phyloP scores from a whole-genome alignment of 1,140 invertebrate species.

The Magallana ariakensis region DNA sequence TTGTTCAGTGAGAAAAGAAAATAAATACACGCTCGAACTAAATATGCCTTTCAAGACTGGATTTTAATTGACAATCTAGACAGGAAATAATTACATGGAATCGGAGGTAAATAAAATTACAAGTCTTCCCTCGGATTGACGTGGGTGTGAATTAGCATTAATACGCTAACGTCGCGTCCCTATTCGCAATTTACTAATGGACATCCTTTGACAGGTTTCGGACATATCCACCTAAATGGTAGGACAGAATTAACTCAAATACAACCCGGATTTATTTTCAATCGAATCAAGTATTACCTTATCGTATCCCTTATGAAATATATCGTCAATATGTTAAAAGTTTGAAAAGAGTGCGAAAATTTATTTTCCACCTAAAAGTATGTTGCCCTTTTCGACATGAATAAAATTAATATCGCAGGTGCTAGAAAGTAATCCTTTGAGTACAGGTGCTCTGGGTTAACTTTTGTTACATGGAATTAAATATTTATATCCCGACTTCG shows the following conservation, averaged over 20 bases:
- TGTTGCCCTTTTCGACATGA: too few relatives aligned
- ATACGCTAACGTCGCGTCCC: not conserved
- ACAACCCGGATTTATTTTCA: too few relatives aligned
- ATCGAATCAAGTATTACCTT: too few relatives aligned
- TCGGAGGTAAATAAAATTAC: not conserved
- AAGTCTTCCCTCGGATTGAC: not conserved
- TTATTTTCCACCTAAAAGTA: too few relatives aligned
- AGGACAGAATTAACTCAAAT: too few relatives aligned
- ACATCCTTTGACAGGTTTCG: too few relatives aligned
- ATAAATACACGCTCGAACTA: not conserved
- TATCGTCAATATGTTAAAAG: too few relatives aligned
- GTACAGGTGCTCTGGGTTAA: not conserved
- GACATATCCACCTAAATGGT: too few relatives aligned
- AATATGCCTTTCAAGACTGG: not conserved
- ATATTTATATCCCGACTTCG: not conserved
- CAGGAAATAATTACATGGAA: not conserved
- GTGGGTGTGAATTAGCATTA: not conserved
- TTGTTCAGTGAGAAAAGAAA: not conserved
- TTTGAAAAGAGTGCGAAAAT: too few relatives aligned
- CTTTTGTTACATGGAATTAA: conserved; percentile 13
- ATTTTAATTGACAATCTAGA: not conserved
- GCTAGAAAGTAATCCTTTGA: not conserved
- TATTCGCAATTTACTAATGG: not conserved
- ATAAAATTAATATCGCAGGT: conserved; percentile 6
- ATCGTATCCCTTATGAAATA: too few relatives aligned